Conservation (phyloP, 2,113 vertebrate genomes). For the Plotosus lineatus region DNA sequence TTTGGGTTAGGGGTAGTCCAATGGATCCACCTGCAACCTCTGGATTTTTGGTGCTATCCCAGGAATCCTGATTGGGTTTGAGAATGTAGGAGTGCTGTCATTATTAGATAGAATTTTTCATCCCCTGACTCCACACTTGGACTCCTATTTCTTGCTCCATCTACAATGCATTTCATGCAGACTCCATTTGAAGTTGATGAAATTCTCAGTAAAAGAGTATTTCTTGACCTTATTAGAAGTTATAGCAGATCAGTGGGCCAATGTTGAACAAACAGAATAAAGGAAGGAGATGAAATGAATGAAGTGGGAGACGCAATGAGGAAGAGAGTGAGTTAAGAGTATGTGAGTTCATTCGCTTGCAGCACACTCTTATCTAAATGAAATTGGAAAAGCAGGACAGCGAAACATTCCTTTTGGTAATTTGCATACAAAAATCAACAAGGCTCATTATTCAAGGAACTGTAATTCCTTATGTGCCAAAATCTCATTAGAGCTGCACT, state of each 20-base stretch:
- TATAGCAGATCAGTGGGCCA: conserved; percentile 54
- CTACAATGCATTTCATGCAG: conserved; percentile 27
- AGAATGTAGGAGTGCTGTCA: too few species aligned
- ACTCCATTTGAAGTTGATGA: conserved; percentile 43
- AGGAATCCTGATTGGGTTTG: not conserved
- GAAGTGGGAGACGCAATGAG: conserved; percentile 18
- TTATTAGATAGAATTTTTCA: not conserved
- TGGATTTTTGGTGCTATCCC: not conserved
- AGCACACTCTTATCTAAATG: conserved; percentile 62
- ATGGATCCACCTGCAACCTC: not conserved
- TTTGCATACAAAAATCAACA: conserved; percentile 66
- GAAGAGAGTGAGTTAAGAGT: conserved; percentile 45
- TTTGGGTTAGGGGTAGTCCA: not conserved
- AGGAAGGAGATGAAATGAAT: conserved; percentile 38
- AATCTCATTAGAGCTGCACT: conserved; percentile 63
- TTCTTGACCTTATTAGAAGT: conserved; percentile 52
- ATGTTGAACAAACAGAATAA: conserved; percentile 51
- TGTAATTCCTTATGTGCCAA: conserved; percentile 64
- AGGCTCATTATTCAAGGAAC: conserved; percentile 65
- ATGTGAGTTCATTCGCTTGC: conserved; percentile 45
- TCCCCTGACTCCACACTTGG: conserved; percentile 11
- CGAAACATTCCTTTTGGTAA: conserved; percentile 61
- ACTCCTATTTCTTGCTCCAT: conserved; percentile 13
- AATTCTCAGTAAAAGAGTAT: conserved; percentile 41
- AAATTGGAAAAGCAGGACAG: conserved; percentile 65